A percentile compares a stretch with the other conserved stretches of the same genome.
Evolutionary conservation across 2,888 invertebrate species (phyloP).

Genomic region (Pilophorus perplexus): DNA sequence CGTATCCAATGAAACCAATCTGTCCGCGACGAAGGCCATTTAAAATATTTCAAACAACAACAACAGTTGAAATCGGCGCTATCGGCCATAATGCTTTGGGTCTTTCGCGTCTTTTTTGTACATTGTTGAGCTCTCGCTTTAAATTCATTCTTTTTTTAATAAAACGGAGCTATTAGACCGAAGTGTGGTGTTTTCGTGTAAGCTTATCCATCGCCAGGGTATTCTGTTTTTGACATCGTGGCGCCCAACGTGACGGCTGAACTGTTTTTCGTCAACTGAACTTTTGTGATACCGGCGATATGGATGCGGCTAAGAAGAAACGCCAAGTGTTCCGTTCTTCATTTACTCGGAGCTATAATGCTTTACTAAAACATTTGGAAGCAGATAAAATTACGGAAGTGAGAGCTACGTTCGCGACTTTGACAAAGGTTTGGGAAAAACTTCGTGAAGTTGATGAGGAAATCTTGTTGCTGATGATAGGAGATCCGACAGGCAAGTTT

Average conservation of each 20-base stretch:
- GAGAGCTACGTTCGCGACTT: background rate
- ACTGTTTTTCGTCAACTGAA: background rate
- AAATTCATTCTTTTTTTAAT: no score
- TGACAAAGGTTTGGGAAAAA: background rate
- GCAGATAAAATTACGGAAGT: background rate
- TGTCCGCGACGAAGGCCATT: no score
- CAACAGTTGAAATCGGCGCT: no score
- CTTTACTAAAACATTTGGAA: background rate
- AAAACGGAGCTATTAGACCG: no score
- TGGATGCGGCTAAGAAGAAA: background rate
- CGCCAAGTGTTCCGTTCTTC: background rate
- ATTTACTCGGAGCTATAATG: background rate
- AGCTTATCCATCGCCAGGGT: no score
- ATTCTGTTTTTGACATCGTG: background rate
- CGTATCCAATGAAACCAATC: no score
- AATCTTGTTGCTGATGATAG: background rate
- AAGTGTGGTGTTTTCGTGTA: no score
- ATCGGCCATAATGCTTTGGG: no score
- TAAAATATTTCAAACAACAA: no score
- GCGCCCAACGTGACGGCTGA: background rate
- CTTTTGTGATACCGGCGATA: background rate
- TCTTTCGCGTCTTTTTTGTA: no score
- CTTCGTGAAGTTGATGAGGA: conserved; percentile 4
- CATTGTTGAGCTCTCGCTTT: no score
- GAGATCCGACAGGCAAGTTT: background rate